These are phyloP conservation scores for Pyralis farinalis DNA, from an alignment of 2,888 invertebrate genomes.

Conservation along the genomic window DNA sequence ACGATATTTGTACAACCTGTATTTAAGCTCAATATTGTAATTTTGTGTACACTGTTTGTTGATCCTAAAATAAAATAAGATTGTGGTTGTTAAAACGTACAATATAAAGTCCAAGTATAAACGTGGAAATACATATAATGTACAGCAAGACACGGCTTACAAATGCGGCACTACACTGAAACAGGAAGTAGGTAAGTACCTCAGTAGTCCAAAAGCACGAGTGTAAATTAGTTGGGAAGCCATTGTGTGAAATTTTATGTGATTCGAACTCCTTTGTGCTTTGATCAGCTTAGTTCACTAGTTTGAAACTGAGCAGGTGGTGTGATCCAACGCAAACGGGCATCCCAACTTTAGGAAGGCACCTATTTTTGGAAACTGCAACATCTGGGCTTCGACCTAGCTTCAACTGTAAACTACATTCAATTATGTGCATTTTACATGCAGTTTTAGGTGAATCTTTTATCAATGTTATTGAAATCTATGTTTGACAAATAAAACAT, in stretches of 20 bases:
- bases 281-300: constrained; percentile 37
- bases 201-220: not conserved
- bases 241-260: constrained; percentile 27
- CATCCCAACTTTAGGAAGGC: constrained; percentile 1
- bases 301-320: constrained; percentile 51
- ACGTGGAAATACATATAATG: too few relatives aligned
- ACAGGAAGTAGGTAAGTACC: too few relatives aligned
- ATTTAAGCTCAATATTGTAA: too few relatives aligned
- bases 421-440: not conserved
- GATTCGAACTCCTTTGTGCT: constrained; percentile 39
- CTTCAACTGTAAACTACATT: not conserved
- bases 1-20: too few relatives aligned
- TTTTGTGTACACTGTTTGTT: too few relatives aligned
- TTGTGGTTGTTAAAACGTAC: too few relatives aligned
- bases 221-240: constrained; percentile 6
- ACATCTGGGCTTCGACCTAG: not conserved
- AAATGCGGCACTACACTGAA: too few relatives aligned
- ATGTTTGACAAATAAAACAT: too few relatives aligned
- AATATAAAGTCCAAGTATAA: too few relatives aligned
- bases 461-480: too few relatives aligned
- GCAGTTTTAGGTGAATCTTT: not conserved
- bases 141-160: too few relatives aligned
- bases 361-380: constrained; percentile 18
- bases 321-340: constrained; percentile 5
- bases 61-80: too few relatives aligned